Evolutionary conservation across 2,113 vertebrate species (phyloP), one percentile per base, ranked within the genome.

Genomic region (Rhinoderma darwinii): DNA sequence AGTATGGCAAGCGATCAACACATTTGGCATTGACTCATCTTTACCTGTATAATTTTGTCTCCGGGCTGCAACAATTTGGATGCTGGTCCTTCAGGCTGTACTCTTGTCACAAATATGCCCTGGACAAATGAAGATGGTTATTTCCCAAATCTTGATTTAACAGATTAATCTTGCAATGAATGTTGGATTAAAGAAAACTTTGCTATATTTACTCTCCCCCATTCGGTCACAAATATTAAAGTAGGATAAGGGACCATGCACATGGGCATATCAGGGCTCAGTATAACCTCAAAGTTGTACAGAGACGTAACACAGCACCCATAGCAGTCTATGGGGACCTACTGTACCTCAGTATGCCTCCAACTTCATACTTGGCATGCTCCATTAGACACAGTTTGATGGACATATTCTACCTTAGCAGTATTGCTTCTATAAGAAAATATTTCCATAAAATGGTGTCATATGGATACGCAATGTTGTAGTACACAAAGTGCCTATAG

Each of bases 71-170:
- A 93, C 79, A 97, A 89, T 92, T 98, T 98, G 88, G 94, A 97
- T 77, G 98, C 98, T 17, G 98, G 97, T 89, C 98, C 98, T 44
- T 99, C 97, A 84, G 97, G 94, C 66, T 99, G 98, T 85, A 99
- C 98, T 92, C 98, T 96, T 22, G 98, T 99, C 92, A 99, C 98
- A 94, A 97, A 99, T 92, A 99, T 99, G 88, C 98, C 98, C 98
- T 99, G 91, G 18, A 25, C 11, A 41, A 72, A 72, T 39, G 54
- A 20, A 51, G 7, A 54, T 7, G 7, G 20, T 72, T 20, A 41
- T 72, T 72, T 72, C 17, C 15, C 35, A 18, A 6, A 6, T 22
- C 22, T 4, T 68, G 18, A 3, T 20, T 18, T 18, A 68, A 70
- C 17, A 18, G 0, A 72, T 0, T 10, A 72, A 4, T 63, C 2